Percentiles rank a stretch among this genome's conserved stretches.
phyloP scores from a whole-genome alignment of 2,797 vertebrate species.

The Crypturellus tataupa region DNA sequence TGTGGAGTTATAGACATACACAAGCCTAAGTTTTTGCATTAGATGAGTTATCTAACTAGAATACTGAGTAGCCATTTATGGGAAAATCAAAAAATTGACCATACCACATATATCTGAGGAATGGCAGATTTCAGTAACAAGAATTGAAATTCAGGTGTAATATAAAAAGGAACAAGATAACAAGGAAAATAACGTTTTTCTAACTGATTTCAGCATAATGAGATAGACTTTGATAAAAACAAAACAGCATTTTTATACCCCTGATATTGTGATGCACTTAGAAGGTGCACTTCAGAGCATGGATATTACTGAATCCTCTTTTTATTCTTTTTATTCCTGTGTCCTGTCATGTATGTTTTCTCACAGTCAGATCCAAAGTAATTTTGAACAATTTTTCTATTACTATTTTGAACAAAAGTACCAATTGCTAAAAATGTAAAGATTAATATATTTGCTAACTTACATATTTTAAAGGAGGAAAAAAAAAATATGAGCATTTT shows the following conservation, averaged over 20 bases:
- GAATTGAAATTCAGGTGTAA: not conserved
- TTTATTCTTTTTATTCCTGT: not conserved
- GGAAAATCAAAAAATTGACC: not conserved
- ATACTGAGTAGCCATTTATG: not conserved
- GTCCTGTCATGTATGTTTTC: not conserved
- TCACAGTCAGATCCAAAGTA: not conserved
- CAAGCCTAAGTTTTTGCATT: not conserved
- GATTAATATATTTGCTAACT: not conserved
- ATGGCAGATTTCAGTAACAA: not conserved
- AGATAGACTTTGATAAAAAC: not conserved
- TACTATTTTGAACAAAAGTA: not conserved
- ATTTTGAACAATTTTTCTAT: not conserved
- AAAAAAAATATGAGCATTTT: not conserved
- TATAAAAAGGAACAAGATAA: not conserved
- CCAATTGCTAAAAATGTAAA: not conserved
- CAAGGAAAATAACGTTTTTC: fast-evolving
- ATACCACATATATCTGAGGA: not conserved
- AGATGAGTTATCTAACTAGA: not conserved
- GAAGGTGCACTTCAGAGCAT: not conserved
- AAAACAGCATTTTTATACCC: not conserved
- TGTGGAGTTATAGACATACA: not conserved
- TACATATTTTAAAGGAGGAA: not conserved
- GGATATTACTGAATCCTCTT: fast-evolving
- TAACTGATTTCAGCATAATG: not conserved
- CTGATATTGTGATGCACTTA: not conserved